These are phyloP conservation scores for Bucorvus abyssinicus DNA, from an alignment of 2,797 vertebrate genomes.

Conservation along the genomic window DNA sequence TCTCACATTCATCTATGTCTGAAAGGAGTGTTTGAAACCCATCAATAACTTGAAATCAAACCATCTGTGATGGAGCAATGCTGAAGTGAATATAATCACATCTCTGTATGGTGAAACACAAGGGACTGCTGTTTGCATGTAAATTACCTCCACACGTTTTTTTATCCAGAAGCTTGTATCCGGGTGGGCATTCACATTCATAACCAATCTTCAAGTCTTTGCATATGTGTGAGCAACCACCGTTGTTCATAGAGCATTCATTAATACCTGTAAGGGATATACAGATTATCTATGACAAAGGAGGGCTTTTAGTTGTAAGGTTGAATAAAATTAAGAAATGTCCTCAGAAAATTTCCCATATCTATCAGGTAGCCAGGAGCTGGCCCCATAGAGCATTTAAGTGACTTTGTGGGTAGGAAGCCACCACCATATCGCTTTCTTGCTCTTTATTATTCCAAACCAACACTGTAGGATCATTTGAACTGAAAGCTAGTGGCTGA, in stretches of 20 bases:
- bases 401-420: neutral
- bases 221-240: constrained; percentile 96
- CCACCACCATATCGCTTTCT: neutral
- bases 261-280: constrained; percentile 83
- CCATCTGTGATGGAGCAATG: constrained; percentile 62
- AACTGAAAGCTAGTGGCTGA: neutral
- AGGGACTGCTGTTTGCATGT: constrained; percentile 66
- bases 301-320: neutral
- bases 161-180: constrained; percentile 94
- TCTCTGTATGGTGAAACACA: constrained; percentile 54
- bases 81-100: constrained; percentile 56
- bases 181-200: constrained; percentile 91
- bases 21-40: constrained; percentile 70
- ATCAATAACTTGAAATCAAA: constrained; percentile 71
- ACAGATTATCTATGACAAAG: constrained; percentile 18
- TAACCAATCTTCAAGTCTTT: constrained; percentile 89
- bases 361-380: neutral
- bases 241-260: constrained; percentile 91
- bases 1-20: constrained; percentile 98
- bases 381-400: neutral
- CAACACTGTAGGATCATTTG: neutral
- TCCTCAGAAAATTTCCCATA: neutral
- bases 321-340: neutral
- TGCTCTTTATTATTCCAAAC: constrained; percentile 13
- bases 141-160: constrained; percentile 95